phyloP scores from a whole-genome alignment of 2,797 vertebrate species.

The Hydrocynus forskahlii region DNA sequence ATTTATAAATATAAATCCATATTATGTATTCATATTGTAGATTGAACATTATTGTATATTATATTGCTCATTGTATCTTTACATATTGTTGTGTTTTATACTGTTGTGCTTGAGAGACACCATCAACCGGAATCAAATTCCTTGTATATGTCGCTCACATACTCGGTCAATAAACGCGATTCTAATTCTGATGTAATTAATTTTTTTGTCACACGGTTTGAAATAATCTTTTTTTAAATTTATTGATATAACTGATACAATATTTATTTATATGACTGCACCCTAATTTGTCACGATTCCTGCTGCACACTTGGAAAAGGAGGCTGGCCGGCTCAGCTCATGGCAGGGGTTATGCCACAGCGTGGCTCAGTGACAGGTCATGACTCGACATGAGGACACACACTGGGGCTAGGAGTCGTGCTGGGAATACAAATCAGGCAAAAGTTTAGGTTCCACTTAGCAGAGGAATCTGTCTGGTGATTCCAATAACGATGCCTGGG shows the following conservation, averaged over 20 bases:
- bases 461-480: slow-evolving; percentile 32
- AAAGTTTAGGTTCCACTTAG: slow-evolving; percentile 22
- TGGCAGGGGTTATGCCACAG: neutral
- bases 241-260: neutral
- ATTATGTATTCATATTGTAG: too few relatives aligned
- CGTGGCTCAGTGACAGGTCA: slow-evolving; percentile 3
- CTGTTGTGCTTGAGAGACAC: too few relatives aligned
- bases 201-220: neutral
- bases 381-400: neutral
- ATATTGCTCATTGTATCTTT: too few relatives aligned
- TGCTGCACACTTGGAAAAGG: neutral
- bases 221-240: neutral
- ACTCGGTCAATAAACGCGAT: too few relatives aligned
- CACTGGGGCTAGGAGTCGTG: neutral
- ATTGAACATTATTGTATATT: too few relatives aligned
- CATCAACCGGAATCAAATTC: too few relatives aligned
- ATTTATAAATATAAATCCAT: too few relatives aligned
- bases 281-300: neutral
- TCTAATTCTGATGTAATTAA: too few relatives aligned
- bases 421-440: slow-evolving; percentile 1
- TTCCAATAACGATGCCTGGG: slow-evolving; percentile 17
- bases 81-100: too few relatives aligned
- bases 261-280: too few relatives aligned
- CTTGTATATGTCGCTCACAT: too few relatives aligned
- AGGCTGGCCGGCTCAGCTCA: neutral